Conservation (phyloP, 2,113 vertebrate species). For the Phyllopteryx taeniolatus region DNA sequence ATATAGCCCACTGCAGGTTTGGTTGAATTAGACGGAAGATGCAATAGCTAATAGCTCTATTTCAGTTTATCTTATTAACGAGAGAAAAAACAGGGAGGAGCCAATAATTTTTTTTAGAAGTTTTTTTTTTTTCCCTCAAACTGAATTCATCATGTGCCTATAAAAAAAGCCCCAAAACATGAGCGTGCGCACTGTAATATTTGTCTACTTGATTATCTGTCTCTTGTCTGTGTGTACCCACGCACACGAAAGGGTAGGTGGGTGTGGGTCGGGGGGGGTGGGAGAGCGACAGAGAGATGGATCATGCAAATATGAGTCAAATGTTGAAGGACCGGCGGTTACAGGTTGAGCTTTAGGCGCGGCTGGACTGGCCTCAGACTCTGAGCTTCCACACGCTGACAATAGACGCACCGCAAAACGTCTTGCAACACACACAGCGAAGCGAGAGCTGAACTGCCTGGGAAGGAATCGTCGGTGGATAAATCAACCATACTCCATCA, state of each 20-base stretch:
- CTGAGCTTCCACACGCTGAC: conserved; percentile 13
- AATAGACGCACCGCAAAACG: conserved; percentile 6
- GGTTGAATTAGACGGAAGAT: neutral
- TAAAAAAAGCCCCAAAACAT: neutral
- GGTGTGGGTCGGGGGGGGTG: neutral
- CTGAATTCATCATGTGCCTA: neutral
- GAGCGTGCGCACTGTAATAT: neutral
- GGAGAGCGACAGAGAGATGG: neutral
- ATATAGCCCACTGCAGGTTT: neutral
- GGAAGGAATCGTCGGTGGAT: neutral
- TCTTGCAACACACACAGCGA: neutral
- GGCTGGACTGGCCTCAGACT: conserved; percentile 29
- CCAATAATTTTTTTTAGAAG: neutral
- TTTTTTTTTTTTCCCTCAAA: neutral
- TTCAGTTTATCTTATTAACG: neutral
- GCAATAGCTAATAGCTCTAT: neutral
- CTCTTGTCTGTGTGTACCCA: neutral
- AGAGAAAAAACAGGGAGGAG: neutral
- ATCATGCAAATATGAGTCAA: conserved; percentile 74
- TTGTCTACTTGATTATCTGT: neutral
- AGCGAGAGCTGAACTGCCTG: neutral
- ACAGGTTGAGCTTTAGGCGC: conserved; percentile 42
- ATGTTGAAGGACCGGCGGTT: conserved; percentile 43
- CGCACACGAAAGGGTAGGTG: neutral
- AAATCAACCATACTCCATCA: neutral